phyloP scores from a whole-genome alignment of 2,888 invertebrate genomes.

The Andrena flavipes region DNA sequence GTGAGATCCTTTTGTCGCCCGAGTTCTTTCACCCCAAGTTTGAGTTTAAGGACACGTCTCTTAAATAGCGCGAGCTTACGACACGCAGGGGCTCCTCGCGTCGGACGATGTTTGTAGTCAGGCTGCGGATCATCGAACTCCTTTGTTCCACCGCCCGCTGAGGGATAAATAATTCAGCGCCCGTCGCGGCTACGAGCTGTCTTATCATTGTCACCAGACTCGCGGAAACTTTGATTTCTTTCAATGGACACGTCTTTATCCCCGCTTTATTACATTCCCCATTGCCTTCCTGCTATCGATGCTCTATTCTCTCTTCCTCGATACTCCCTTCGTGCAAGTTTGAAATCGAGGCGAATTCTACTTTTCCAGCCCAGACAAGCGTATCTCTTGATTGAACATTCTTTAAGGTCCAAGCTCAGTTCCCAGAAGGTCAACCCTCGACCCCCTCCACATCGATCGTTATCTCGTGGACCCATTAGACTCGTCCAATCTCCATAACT shows the following conservation, averaged over 20 bases:
- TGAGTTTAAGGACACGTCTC: constrained; percentile 5
- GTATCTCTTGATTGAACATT: neutral
- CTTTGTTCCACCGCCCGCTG: constrained; percentile 31
- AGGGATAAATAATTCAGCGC: constrained; percentile 47
- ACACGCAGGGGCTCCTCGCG: constrained; percentile 13
- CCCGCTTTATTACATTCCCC: neutral
- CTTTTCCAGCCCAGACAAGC: neutral
- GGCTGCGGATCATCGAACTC: constrained; percentile 50
- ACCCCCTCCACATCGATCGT: constrained; percentile 6
- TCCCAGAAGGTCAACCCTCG: neutral
- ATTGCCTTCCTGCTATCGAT: neutral
- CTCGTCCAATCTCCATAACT: constrained; percentile 48
- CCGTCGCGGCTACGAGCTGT: constrained; percentile 10
- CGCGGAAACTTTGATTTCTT: neutral
- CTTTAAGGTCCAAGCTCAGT: no score
- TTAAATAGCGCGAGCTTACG: constrained; percentile 25
- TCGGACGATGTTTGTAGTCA: constrained; percentile 31
- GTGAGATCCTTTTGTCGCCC: neutral
- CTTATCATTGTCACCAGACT: neutral
- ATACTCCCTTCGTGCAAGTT: no score
- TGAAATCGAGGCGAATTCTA: neutral
- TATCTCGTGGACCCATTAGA: neutral
- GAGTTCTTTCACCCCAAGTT: constrained; percentile 26
- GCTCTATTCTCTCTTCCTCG: neutral
- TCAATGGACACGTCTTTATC: neutral